Base-by-base conservation (phyloP, 2,113 vertebrate genomes). In the Rousettus leschenaultii region DNA sequence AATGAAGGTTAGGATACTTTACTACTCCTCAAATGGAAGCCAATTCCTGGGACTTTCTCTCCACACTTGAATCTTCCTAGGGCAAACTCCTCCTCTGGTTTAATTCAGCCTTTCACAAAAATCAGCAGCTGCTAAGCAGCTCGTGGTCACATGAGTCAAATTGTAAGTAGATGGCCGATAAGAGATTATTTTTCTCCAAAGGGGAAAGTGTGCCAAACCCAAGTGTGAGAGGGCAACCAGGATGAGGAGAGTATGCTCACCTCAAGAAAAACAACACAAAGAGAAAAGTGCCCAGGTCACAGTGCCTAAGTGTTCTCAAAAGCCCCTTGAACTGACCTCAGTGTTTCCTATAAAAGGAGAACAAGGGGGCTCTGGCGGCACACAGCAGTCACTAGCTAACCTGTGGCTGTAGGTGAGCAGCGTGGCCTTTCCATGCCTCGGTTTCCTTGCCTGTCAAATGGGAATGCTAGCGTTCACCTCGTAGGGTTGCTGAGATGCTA, bases 111-210 rank as follows among this genome's bases (percentile, higher is more conserved):
- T 85, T 85, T 84, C 45, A 70, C 88, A 94, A 40, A 90, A 19
- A 83, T 48, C 35, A n/a, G 68, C 22, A 30, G 59, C 84, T 84
- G 57, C 57, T 68, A 30, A 85, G 1, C 21, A 75, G 73, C 43
- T 40, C 51, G 78, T 26, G 30, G 86, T 89, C 19, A 9, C 26
- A 53, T 92, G 95, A 93, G 84, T 77, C 79, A 96, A 93, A 93
- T 77, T 18, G 7, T 87, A 95, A 96, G 73, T 65, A 86, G 84
- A 61, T 2, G 24, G 30, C 70, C 59, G n/a, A 78, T n/a, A 12
- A 94, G 57, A 91, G 73, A 33, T 40, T 85, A 30, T 59, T 95
- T 93, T 92, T 40, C 30, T 53, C 66, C 28, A 53, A 15, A 19
- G 21, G 30, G 33, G 66, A 90, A 61, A 57, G 19, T 33, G 33